Percentiles rank a stretch among this genome's conserved stretches.
phyloP scores from a whole-genome alignment of 1,140 invertebrate genomes.

The Nylanderia fulva region DNA sequence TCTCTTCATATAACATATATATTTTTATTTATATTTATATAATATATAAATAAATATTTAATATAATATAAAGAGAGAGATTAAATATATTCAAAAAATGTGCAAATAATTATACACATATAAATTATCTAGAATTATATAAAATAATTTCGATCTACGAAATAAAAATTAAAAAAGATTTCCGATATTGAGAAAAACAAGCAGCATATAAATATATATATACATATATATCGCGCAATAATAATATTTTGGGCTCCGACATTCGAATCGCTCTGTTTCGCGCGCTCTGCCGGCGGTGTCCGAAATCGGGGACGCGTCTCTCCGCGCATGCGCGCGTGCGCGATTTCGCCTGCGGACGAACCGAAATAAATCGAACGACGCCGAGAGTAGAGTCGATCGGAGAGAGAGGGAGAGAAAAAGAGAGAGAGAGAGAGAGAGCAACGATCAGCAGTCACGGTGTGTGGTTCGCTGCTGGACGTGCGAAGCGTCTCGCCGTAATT shows the following conservation, averaged over 20 bases:
- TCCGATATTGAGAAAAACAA: too few relatives aligned
- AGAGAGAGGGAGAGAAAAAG: too few relatives aligned
- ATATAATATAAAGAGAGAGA: too few relatives aligned
- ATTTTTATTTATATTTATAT: too few relatives aligned
- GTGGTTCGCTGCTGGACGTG: constrained; percentile 81
- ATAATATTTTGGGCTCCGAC: background rate
- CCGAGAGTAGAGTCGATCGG: constrained; percentile 81
- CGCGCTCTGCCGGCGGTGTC: constrained; percentile 76
- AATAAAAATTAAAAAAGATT: too few relatives aligned
- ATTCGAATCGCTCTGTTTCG: background rate
- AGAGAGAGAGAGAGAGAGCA: constrained; percentile 55
- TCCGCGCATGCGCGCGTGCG: constrained; percentile 74
- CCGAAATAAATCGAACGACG: constrained; percentile 84
- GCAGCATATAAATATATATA: background rate
- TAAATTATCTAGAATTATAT: too few relatives aligned
- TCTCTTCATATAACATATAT: too few relatives aligned
- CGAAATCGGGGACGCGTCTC: constrained; percentile 71
- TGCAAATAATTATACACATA: too few relatives aligned
- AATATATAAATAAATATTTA: too few relatives aligned
- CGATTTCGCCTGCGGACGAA: constrained; percentile 79
- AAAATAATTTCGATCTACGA: too few relatives aligned
- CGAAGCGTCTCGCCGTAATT: constrained; percentile 68
- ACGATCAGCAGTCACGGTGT: constrained; percentile 81
- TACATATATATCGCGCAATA: background rate
- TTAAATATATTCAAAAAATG: too few relatives aligned